Conservation (phyloP, 2,113 vertebrate genomes). For the Pantherophis guttatus region DNA sequence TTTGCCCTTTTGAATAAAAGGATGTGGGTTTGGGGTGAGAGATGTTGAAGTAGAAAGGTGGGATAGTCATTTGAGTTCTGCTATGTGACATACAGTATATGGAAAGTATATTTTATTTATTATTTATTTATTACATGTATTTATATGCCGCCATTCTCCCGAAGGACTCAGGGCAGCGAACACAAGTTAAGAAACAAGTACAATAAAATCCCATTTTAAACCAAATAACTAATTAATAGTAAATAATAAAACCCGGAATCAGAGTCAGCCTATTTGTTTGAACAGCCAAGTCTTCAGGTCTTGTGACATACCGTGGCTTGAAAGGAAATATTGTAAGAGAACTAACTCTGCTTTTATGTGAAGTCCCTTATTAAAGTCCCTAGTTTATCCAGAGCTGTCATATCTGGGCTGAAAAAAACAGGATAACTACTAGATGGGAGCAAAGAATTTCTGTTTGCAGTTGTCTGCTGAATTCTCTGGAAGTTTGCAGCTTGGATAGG, state of each 20-base stretch:
- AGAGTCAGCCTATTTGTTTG: too few relatives aligned
- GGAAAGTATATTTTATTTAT: background rate
- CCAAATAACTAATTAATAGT: too few relatives aligned
- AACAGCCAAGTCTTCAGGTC: too few relatives aligned
- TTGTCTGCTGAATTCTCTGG: background rate
- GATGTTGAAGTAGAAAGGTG: background rate
- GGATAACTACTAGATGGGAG: background rate
- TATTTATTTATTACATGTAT: too few relatives aligned
- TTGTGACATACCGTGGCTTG: background rate
- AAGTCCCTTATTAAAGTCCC: background rate
- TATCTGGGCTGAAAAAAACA: background rate
- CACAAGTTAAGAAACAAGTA: too few relatives aligned
- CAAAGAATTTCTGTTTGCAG: background rate
- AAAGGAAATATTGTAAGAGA: background rate
- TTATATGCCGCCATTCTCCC: too few relatives aligned
- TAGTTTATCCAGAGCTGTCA: background rate
- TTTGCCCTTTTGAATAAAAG: background rate
- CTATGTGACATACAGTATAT: background rate
- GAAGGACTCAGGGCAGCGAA: too few relatives aligned
- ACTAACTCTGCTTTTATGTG: background rate
- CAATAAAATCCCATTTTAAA: too few relatives aligned
- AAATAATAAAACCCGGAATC: too few relatives aligned
- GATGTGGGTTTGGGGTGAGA: background rate
- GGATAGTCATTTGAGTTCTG: background rate
- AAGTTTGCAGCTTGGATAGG: background rate